These are phyloP conservation scores for Meriones psammophilus DNA, from an alignment of 2,797 vertebrate species.

Conservation along the genomic window DNA sequence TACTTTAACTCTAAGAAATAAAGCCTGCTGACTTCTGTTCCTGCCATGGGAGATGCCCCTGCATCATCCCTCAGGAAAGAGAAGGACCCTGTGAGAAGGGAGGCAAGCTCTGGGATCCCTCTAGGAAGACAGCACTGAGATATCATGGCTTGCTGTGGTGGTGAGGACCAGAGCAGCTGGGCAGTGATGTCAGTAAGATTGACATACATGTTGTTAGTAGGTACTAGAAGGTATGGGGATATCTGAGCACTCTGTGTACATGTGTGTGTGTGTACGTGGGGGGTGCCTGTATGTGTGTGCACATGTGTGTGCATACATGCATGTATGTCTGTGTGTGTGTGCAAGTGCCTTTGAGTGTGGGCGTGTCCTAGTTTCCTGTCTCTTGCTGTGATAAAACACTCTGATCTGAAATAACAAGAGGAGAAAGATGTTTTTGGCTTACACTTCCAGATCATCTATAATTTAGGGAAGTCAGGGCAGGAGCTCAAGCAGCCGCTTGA, in stretches of 20 bases:
- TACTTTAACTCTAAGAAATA: constrained; percentile 27
- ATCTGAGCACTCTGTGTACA: not conserved
- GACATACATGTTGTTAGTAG: not conserved
- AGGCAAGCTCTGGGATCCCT: not conserved
- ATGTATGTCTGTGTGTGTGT: not conserved
- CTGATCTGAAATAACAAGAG: not conserved
- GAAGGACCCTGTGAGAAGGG: fast-evolving
- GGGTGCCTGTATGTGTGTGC: not conserved
- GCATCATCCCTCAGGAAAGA: not conserved
- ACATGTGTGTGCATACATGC: not conserved
- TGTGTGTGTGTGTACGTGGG: not conserved
- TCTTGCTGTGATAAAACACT: not conserved
- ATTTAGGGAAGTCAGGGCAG: not conserved
- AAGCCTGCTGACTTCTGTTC: not conserved
- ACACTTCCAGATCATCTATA: not conserved
- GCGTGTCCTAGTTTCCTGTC: not conserved
- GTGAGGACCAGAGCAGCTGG: not conserved
- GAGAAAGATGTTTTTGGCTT: not conserved
- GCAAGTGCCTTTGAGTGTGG: too few species aligned
- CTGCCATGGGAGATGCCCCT: not conserved
- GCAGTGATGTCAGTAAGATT: fast-evolving
- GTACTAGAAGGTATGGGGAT: not conserved
- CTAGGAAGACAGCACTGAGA: not conserved
- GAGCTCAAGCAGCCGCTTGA: not conserved
- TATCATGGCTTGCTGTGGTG: not conserved